Evolutionary conservation across 2,888 invertebrate genomes (phyloP), one percentile per base, ranked within the genome.

Genomic region (Ephialtes manifestator): DNA sequence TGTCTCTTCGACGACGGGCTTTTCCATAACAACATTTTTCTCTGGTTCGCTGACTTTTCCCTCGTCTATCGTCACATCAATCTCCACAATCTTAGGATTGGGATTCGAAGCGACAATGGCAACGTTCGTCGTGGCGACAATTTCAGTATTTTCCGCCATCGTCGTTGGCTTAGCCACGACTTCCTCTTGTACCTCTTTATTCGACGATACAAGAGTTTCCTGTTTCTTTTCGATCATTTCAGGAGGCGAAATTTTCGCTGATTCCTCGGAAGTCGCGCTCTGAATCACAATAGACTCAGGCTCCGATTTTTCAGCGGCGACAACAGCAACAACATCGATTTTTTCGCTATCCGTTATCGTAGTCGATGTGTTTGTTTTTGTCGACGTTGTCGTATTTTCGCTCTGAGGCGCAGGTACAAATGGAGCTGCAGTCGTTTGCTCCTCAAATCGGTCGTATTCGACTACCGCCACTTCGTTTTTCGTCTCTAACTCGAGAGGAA

Each of bases 1-100:
- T 75, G 93, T 89, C 87, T 94, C 92, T 72, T 93, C 93, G 24
- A 94, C 90, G 60, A 91, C 90, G 39, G 89, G 86, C 84, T 86
- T 91, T 71, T 93, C 92, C 60, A 89, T 74, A 51, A 90, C 87
- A 2, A 89, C 80, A 60, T 65, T 89, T 39, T 85, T 77, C 15
- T 93, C 91, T 65, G 83, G 87, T 81, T 90, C 87, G 28, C 53
- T 87, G 1, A 88, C 65, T 20, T 87, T 80, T 8, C 76, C 53
- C 48, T 88, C 83, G 13, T 28, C 84, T n/a, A 83, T 72, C 10
- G 55, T 77, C 13, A 58, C 60, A 4, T 79, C 80, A 24, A 77
- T 72, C 11, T 84, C 78, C 35, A 85, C 28, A 20, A 60, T 70
- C 74, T 86, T 83, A 28, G 81, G 39, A 11, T 39, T 43, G 18